Evolutionary conservation across 2,797 vertebrate species (phyloP).

Genomic region (Gallinago nigripennis): DNA sequence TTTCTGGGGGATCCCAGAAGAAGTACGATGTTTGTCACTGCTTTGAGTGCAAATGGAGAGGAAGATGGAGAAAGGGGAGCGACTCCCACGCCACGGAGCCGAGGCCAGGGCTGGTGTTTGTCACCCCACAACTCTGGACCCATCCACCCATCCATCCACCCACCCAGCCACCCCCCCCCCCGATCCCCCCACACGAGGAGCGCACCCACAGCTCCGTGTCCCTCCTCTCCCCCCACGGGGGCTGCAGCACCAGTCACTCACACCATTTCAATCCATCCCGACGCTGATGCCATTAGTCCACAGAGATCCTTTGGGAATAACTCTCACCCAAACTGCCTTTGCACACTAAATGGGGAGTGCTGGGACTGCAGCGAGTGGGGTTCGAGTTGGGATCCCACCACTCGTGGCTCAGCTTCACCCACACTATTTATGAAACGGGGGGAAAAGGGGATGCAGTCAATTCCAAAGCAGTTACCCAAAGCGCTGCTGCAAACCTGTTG

Average conservation of each 20-base stretch:
- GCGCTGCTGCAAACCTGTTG: neutral
- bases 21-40: too few species aligned
- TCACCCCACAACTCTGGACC: neutral
- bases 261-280: slow-evolving; percentile 82
- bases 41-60: neutral
- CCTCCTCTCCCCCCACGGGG: neutral
- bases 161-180: too few species aligned
- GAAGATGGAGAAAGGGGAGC: fast-evolving
- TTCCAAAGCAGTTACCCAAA: slow-evolving; percentile 67
- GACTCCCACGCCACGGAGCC: fast-evolving
- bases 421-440: slow-evolving; percentile 83
- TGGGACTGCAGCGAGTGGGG: slow-evolving; percentile 28
- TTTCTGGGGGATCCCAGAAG: neutral
- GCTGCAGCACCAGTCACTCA: slow-evolving; percentile 80
- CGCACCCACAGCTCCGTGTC: neutral
- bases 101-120: fast-evolving
- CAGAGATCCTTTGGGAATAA: slow-evolving; percentile 77
- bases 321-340: slow-evolving; percentile 70
- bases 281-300: slow-evolving; percentile 84
- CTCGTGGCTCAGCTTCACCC: slow-evolving; percentile 68
- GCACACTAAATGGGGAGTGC: slow-evolving; percentile 58
- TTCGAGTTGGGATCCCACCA: slow-evolving; percentile 52
- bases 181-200: neutral
- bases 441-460: slow-evolving; percentile 80
- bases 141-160: neutral